phyloP scores from a whole-genome alignment of 2,113 vertebrate species.

The Ageneiosus marmoratus region DNA sequence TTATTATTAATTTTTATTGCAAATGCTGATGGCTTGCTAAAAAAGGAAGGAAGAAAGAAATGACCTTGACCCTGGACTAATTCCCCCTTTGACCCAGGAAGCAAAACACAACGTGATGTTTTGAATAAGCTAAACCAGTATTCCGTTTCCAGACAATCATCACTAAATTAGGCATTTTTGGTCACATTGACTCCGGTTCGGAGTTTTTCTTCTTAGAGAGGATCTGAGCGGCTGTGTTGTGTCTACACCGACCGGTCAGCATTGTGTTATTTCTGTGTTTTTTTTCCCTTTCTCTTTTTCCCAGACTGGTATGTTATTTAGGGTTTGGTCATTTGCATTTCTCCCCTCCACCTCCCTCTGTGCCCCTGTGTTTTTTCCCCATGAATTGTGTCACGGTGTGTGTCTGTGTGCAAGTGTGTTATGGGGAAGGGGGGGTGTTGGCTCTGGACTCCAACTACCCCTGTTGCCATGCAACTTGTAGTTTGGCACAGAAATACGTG shows the following conservation, averaged over 20 bases:
- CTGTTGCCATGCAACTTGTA: constrained; percentile 62
- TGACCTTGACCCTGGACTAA: constrained; percentile 31
- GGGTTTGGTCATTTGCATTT: constrained; percentile 62
- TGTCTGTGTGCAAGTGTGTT: constrained; percentile 27
- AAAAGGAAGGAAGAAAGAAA: constrained; percentile 25
- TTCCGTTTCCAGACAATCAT: background rate
- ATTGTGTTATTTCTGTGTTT: constrained; percentile 4
- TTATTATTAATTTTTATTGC: background rate
- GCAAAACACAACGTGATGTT: background rate
- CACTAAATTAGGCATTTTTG: constrained; percentile 2
- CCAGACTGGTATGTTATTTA: constrained; percentile 64
- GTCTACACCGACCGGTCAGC: constrained; percentile 8
- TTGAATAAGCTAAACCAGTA: background rate
- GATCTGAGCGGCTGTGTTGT: constrained; percentile 7
- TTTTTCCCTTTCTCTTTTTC: constrained; percentile 44
- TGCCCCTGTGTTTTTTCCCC: constrained; percentile 64
- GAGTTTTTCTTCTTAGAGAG: background rate
- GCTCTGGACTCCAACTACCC: constrained; percentile 54
- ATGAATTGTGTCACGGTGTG: constrained; percentile 59
- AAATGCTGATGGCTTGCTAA: background rate
- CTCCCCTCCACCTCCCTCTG: constrained; percentile 52
- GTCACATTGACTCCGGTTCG: background rate
- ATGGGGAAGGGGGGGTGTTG: constrained; percentile 28
- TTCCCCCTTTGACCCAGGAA: constrained; percentile 12
- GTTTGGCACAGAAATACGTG: constrained; percentile 54